Conservation (phyloP, 2,888 invertebrate species). For the Drosophila nigritarsus region DNA sequence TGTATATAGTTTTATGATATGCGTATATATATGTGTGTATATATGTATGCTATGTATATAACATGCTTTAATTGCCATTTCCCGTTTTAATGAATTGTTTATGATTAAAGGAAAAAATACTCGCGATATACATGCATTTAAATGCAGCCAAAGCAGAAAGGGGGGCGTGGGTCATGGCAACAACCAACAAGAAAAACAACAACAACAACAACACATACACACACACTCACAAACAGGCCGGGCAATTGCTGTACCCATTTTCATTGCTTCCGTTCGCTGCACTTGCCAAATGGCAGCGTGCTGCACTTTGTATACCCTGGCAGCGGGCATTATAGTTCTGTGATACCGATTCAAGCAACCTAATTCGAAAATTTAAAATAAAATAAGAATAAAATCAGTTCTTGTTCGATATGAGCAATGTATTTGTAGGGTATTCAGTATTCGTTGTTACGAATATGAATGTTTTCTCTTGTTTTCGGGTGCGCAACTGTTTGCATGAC, state of each 20-base stretch:
- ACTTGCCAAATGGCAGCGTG: slow-evolving; percentile 62
- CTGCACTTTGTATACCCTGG: slow-evolving; percentile 24
- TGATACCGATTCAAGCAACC: too few species aligned
- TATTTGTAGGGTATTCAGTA: background rate
- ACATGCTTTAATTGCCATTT: slow-evolving; percentile 72
- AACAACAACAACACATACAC: slow-evolving; percentile 40
- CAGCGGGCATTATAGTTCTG: too few species aligned
- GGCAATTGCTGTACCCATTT: slow-evolving; percentile 67
- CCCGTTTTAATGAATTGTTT: slow-evolving; percentile 81
- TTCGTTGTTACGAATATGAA: background rate
- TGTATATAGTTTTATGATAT: slow-evolving; percentile 60
- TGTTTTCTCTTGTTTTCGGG: slow-evolving; percentile 21
- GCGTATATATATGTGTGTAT: slow-evolving; percentile 12
- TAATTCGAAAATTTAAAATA: background rate
- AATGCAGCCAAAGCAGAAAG: slow-evolving; percentile 35
- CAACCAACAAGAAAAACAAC: slow-evolving; percentile 3
- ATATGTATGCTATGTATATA: slow-evolving; percentile 19
- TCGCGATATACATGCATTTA: slow-evolving; percentile 14
- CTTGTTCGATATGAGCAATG: background rate
- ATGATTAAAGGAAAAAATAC: slow-evolving; percentile 38
- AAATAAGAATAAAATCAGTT: background rate
- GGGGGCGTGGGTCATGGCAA: slow-evolving; percentile 65
- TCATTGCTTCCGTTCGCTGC: slow-evolving; percentile 72
- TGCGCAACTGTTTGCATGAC: slow-evolving; percentile 70
- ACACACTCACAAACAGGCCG: slow-evolving; percentile 22